Percentiles rank a stretch among this genome's conserved stretches.
Evolutionary conservation across 2,797 vertebrate species (phyloP).

Genomic region (Epinephelus malabaricus): DNA sequence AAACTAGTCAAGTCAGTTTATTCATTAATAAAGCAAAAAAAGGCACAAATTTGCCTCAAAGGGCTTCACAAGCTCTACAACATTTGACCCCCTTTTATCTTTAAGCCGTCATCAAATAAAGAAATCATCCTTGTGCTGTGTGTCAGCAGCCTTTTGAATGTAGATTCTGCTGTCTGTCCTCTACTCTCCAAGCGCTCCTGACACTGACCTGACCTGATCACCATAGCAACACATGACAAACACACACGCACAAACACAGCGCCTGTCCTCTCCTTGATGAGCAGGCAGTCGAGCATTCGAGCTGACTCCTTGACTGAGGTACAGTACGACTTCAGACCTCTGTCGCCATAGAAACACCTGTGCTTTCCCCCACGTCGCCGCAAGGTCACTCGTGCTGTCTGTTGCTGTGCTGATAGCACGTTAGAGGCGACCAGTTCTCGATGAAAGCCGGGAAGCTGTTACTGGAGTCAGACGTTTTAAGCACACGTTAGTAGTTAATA

Average conservation of each 20-base stretch:
- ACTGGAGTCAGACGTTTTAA: constrained; percentile 17
- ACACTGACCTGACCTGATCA: constrained; percentile 43
- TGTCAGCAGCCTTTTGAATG: constrained; percentile 65
- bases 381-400: constrained; percentile 26
- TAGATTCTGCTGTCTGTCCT: constrained; percentile 63
- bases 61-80: neutral
- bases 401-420: neutral
- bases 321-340: constrained; percentile 52
- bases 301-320: constrained; percentile 54
- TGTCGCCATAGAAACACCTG: constrained; percentile 69
- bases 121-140: constrained; percentile 41
- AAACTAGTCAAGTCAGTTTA: constrained; percentile 4
- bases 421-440: neutral
- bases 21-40: constrained; percentile 20
- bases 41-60: constrained; percentile 8
- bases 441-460: constrained; percentile 12
- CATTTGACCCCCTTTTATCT: neutral
- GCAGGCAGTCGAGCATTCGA: constrained; percentile 35
- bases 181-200: constrained; percentile 39
- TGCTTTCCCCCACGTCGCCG: constrained; percentile 30
- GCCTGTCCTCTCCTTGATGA: constrained; percentile 56
- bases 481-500: constrained; percentile 4
- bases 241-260: constrained; percentile 48
- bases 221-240: constrained; percentile 43
- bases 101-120: too few relatives aligned